Evolutionary conservation across 2,888 invertebrate genomes (phyloP).

Genomic region (Drosophila eohydei): DNA sequence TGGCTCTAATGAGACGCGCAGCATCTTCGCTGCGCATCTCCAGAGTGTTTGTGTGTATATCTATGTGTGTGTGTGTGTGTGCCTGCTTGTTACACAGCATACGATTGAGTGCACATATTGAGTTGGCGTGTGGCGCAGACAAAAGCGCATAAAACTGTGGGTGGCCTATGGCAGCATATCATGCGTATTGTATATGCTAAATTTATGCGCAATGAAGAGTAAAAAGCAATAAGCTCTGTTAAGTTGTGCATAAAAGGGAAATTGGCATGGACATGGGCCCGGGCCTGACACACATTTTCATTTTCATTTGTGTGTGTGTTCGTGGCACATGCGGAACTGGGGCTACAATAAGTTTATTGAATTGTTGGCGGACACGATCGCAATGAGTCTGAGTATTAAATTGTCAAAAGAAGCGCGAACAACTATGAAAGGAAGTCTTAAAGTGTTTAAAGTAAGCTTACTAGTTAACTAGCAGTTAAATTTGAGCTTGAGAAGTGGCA

Average conservation of each 20-base stretch:
- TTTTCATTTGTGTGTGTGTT: conserved; percentile 2
- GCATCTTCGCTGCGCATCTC: conserved; percentile 23
- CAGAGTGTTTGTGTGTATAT: neutral
- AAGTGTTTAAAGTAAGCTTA: neutral
- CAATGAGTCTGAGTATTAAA: neutral
- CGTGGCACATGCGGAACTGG: neutral
- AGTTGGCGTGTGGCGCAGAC: conserved; percentile 15
- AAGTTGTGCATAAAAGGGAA: conserved; percentile 78
- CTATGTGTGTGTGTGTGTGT: neutral
- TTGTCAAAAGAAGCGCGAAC: conserved; percentile 7
- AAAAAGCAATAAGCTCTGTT: conserved; percentile 78
- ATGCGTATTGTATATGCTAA: conserved; percentile 67
- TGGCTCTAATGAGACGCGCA: conserved; percentile 64
- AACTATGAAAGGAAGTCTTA: neutral
- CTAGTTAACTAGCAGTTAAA: neutral
- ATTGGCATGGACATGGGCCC: conserved; percentile 67
- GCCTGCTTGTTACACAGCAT: conserved; percentile 14
- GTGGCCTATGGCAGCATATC: conserved; percentile 42
- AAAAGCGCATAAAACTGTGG: conserved; percentile 41
- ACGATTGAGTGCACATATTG: conserved; percentile 58
- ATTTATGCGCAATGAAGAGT: conserved; percentile 79
- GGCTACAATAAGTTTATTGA: conserved; percentile 54
- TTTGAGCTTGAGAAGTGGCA: neutral
- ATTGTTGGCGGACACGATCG: conserved; percentile 37
- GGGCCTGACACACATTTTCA: conserved; percentile 10